Evolutionary conservation across 2,797 vertebrate genomes (phyloP).

Genomic region (Clamator glandarius): DNA sequence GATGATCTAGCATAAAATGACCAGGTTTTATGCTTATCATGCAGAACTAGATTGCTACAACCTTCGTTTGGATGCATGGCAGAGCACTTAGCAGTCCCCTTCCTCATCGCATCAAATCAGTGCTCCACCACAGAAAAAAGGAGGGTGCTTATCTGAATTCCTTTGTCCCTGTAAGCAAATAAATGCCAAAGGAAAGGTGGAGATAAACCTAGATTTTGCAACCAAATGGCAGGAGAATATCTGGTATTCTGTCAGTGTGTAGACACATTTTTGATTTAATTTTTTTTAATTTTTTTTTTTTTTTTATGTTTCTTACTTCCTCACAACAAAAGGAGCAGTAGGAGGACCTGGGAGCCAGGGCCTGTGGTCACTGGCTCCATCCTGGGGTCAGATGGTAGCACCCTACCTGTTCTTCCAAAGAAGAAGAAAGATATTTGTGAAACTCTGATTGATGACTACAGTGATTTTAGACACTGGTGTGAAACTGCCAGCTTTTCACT

Average conservation of each 20-base stretch:
- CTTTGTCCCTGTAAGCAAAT: not conserved
- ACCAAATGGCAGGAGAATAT: not conserved
- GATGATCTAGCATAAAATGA: slow-evolving; percentile 40
- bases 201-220: not conserved
- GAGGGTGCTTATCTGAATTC: not conserved
- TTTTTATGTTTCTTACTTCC: not conserved
- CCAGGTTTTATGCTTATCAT: slow-evolving; percentile 41
- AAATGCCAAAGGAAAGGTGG: not conserved
- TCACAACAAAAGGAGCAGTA: not conserved
- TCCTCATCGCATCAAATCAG: not conserved
- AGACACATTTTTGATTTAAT: not conserved
- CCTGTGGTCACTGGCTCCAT: not conserved
- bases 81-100: not conserved
- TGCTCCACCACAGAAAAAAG: not conserved
- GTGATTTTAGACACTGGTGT: not conserved
- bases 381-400: not conserved
- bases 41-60: slow-evolving; percentile 17
- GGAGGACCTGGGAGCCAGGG: not conserved
- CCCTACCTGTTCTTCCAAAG: not conserved
- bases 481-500: not conserved
- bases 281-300: no score
- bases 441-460: not conserved
- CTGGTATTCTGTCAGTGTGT: not conserved
- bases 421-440: not conserved
- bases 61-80: not conserved